Evolutionary conservation across 2,113 vertebrate species (phyloP), one percentile per base, ranked within the genome.

Genomic region (Chloebia gouldiae): DNA sequence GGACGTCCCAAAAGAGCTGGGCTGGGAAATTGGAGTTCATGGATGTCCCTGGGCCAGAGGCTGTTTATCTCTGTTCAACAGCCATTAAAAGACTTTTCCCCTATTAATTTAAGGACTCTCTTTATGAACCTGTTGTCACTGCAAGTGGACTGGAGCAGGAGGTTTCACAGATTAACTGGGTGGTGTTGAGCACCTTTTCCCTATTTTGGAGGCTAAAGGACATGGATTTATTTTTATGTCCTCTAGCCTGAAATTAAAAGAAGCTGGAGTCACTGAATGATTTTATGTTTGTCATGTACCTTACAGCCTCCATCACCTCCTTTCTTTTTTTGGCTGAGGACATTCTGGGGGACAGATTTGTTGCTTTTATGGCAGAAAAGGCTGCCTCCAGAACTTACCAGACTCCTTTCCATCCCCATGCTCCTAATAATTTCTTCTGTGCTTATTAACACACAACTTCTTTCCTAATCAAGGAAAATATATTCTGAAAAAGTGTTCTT

Each of bases 81-180:
- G 9, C 5, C 21, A 35, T 68, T 42, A 44, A 28, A 27, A 56
- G 1, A 12, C n/a, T 71, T 85, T 87, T 69, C 9, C 40, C 6
- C 13, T 54, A 1, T 35, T 68, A 60, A n/a, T 75, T 53, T 53
- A 10, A 33, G 20, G 6, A 63, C 23, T 4, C 5, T 49, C 28
- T 2, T 70, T 69, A 39, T 17, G 15, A 89, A 70, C 9, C 4
- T 79, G 33, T 30, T 76, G 27, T 60, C 44, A 17, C 44, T 37
- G 30, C 19, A 44, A 79, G 40, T 13, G 35, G 23, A 16, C 10
- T 45, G 33, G 47, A 60, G 14, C 13, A 81, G 70, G 44, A 54
- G 2, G 0, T 21, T 78, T 65, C 60, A 37, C 1, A 0, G 25
- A 7, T 64, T n/a, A 40, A 12, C 12, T 10, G 6, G 35, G 7